Evolutionary conservation across 35 echinoderm and acorn worm species (phyloP).

Genomic region (Apostichopus californicus): DNA sequence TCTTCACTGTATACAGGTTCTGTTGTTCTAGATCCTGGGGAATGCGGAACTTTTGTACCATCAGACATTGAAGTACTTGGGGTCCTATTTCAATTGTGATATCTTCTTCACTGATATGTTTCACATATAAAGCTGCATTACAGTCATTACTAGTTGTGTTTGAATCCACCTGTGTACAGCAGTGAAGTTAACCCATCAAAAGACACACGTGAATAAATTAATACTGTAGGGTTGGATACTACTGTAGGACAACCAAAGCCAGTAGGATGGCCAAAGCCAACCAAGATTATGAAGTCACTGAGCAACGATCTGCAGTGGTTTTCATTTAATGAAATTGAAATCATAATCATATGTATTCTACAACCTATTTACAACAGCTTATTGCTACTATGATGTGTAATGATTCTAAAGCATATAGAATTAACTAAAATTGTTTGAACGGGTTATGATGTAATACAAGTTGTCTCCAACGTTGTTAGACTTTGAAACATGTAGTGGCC

Average conservation of each 20-base stretch:
- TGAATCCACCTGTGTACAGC: background rate
- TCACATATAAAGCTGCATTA: background rate
- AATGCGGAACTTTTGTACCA: background rate
- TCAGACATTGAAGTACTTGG: too few relatives aligned
- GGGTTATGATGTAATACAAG: background rate
- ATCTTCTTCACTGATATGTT: too few relatives aligned
- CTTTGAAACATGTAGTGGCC: slow-evolving; percentile 7
- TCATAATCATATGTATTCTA: background rate
- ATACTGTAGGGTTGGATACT: background rate
- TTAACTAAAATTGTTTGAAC: background rate
- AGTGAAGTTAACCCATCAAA: background rate
- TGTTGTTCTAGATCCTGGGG: slow-evolving; percentile 1
- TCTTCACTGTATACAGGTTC: background rate
- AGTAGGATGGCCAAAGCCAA: too few relatives aligned
- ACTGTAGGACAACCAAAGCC: background rate
- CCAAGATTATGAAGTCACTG: background rate
- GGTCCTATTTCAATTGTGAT: too few relatives aligned
- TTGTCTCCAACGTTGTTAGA: background rate
- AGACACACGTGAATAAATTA: too few relatives aligned
- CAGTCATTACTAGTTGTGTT: background rate
- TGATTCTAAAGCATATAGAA: background rate
- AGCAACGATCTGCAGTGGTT: background rate
- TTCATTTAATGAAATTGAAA: background rate
- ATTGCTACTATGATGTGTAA: background rate
- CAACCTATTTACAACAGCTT: background rate